Base-by-base conservation (phyloP, 1,140 invertebrate species). In the Pteromalus puparum region DNA sequence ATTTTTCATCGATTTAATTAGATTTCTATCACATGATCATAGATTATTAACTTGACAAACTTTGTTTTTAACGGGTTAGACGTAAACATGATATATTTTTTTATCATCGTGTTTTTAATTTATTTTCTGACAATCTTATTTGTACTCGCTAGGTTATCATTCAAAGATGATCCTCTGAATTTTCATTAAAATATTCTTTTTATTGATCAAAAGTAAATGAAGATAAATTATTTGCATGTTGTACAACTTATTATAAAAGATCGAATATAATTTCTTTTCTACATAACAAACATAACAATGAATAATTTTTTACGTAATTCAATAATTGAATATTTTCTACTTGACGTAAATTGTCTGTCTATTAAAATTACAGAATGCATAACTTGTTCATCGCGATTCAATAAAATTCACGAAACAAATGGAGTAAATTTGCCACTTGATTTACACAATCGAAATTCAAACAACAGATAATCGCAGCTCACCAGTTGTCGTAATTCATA, bases 181-280 rank as follows among this genome's bases (percentile, higher is more conserved):
- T n/a, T 61, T 61, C 80, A 75, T 80, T 80, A 81, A 53, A 38
- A 76, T 75, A 76, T 67, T 75, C 0, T 61, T 83, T 68, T 85
- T 70, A 75, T 81, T 81, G 28, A 42, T 30, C 12, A 30, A n/a
- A 73, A 67, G 24, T 65, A 68, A 65, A 79, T 65, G 12, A 68
- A 79, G 46, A 68, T 61, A 38, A 67, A 68, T 79, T 68, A 75
- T 74, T 82, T 82, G 46, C n/a, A 81, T 34, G 21, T 75, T 34
- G 21, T 75, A 82, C 48, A 74, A 82, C 24, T 61, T 74, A 65
- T 34, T 61, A 42, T 81, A 75, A 74, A 82, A 74, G n/a, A 82
- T 65, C 13, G 13, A 75, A 82, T 74, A n/a, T 26, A 74, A 82
- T 82, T 82, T 18, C 21, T 82, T 10, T 34, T 28, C n/a, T 38